Conservation (phyloP, 2,888 invertebrate genomes). For the Matsumyia berberina region DNA sequence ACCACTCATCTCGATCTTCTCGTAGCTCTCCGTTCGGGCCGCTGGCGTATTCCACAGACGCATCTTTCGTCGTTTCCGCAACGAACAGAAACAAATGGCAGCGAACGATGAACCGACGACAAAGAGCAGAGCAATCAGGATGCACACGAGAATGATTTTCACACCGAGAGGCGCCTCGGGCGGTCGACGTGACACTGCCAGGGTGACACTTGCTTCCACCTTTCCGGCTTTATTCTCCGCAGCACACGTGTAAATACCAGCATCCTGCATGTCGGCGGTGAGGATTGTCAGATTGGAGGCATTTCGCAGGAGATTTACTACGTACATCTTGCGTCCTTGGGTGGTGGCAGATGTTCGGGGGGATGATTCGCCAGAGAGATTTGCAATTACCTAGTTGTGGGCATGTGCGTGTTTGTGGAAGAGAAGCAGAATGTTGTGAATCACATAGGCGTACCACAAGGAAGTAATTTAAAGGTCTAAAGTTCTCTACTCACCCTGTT, state of each 20-base stretch:
- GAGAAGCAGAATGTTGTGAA: constrained; percentile 22
- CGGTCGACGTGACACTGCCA: constrained; percentile 88
- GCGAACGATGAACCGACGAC: constrained; percentile 88
- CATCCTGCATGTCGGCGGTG: constrained; percentile 90
- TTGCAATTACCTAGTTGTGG: constrained; percentile 85
- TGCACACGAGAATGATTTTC: constrained; percentile 88
- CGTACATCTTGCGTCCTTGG: constrained; percentile 87
- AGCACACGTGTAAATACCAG: constrained; percentile 90
- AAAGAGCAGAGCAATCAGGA: constrained; percentile 89
- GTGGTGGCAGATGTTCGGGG: constrained; percentile 83
- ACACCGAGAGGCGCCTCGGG: constrained; percentile 87
- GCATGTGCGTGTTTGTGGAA: too few relatives aligned
- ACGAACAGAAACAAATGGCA: constrained; percentile 87
- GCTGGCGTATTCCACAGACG: constrained; percentile 84
- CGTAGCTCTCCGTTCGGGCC: constrained; percentile 88
- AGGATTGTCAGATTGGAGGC: constrained; percentile 90
- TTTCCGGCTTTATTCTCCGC: constrained; percentile 93
- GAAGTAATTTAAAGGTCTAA: constrained; percentile 42
- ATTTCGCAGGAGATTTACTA: constrained; percentile 88
- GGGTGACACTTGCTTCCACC: constrained; percentile 89
- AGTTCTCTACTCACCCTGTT: constrained; percentile 85
- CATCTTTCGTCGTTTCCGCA: constrained; percentile 87
- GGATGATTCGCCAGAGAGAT: constrained; percentile 85
- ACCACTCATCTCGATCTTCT: constrained; percentile 90
- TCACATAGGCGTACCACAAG: constrained; percentile 31